These are phyloP conservation scores for Hycleus phaleratus DNA, from an alignment of 1,140 invertebrate species.

Conservation along the genomic window DNA sequence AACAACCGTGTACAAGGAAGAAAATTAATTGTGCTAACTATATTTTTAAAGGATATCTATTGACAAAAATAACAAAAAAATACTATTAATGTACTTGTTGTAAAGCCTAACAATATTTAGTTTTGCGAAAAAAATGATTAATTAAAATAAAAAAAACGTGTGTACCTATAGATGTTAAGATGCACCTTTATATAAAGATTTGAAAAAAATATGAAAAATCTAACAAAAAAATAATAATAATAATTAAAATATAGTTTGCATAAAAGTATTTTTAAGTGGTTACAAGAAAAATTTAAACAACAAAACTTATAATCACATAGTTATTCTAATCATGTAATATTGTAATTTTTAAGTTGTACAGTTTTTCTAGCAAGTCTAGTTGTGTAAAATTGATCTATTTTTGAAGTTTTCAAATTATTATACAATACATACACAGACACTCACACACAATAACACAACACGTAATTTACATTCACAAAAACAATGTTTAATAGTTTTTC, in stretches of 20 bases:
- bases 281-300: slow-evolving; percentile 4
- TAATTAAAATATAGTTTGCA: slow-evolving; percentile 18
- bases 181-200: not conserved
- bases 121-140: slow-evolving; percentile 25
- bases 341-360: slow-evolving; percentile 24
- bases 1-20: too few relatives aligned
- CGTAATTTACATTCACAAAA: too few relatives aligned
- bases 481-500: too few relatives aligned
- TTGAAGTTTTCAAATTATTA: too few relatives aligned
- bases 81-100: slow-evolving; percentile 21
- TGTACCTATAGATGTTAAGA: slow-evolving; percentile 1
- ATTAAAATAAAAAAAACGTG: not conserved
- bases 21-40: slow-evolving; percentile 29
- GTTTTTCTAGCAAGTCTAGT: slow-evolving; percentile 11
- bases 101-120: slow-evolving; percentile 31
- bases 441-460: not conserved
- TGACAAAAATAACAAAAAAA: slow-evolving; percentile 7
- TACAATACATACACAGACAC: not conserved
- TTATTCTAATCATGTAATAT: slow-evolving; percentile 24
- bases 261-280: slow-evolving; percentile 28
- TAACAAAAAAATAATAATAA: not conserved
- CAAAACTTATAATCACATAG: not conserved
- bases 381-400: slow-evolving; percentile 12
- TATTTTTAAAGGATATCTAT: slow-evolving; percentile 29
- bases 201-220: not conserved